Base-by-base conservation (phyloP, 2,888 invertebrate genomes). In the Nomada ruficornis region DNA sequence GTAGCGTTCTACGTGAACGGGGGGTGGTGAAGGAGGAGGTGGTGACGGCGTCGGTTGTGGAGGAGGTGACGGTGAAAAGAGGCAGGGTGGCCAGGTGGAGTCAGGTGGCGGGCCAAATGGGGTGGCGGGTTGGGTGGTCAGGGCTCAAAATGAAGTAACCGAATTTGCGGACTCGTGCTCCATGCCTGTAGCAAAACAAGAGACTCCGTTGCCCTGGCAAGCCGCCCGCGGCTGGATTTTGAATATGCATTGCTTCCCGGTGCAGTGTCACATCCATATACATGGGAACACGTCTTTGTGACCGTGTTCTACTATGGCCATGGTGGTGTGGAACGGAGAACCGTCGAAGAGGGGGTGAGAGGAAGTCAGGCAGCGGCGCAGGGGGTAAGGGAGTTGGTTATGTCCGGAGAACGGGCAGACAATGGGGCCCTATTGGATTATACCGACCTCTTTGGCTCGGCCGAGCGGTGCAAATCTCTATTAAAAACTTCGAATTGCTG, bases 191-290 rank as follows among this genome's bases (percentile, higher is more conserved):
- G 88, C 85, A 84, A 88, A 86, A 88, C 88, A 86, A 89, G 85
- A 85, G 87, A 84, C 85, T 86, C 82, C 88, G 87, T 83, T 84
- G 84, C 85, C 86, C 88, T 83, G 86, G 88, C 86, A 86, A 80
- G 87, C 88, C 82, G 92, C 93, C 93, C 89, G 92, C 92, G 93
- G 93, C 93, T 90, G 90, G 89, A 92, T 93, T 93, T 93, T 93
- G 93, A 94, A 93, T 93, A 93, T 93, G 93, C 93, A 93, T 93
- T 93, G 91, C 93, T 91, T 91, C 89, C 88, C 91, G 89, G 86
- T 88, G 85, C 89, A 88, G 81, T 87, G 86, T 88, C 88, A 80
- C 87, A 87, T 86, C 87, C 86, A 85, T 86, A 85, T 84, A 85
- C 84, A 86, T 86, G 76, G 72, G 77, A 64, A 82, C 81, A 74